Percentiles rank a stretch among this genome's conserved stretches.
Evolutionary conservation across 2,888 invertebrate genomes (phyloP).

Genomic region (Lycocerus yunnanus): DNA sequence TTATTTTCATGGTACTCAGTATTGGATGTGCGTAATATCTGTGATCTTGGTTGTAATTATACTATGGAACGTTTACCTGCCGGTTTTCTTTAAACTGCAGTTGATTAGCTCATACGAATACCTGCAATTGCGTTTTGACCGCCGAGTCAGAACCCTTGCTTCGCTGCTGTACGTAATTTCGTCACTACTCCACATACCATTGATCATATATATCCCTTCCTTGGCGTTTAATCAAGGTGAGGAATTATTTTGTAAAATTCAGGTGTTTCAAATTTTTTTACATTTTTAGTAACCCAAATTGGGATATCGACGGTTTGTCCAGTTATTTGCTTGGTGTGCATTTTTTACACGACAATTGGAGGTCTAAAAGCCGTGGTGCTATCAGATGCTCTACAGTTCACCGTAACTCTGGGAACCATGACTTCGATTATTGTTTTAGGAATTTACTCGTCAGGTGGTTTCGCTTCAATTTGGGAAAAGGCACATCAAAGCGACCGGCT

Average conservation of each 20-base stretch:
- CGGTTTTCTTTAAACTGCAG: conserved; percentile 70
- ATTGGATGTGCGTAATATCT: conserved; percentile 54
- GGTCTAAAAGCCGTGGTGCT: conserved; percentile 71
- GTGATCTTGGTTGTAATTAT: conserved; percentile 48
- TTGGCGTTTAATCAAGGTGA: conserved; percentile 68
- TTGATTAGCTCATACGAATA: conserved; percentile 69
- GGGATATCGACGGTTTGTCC: conserved; percentile 68
- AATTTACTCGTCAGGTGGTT: conserved; percentile 59
- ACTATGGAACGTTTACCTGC: conserved; percentile 55
- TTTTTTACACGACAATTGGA: conserved; percentile 76
- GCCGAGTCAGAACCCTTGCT: conserved; percentile 60
- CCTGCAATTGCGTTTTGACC: conserved; percentile 64
- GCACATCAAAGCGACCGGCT: conserved; percentile 62
- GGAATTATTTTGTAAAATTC: conserved; percentile 7
- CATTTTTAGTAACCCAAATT: conserved; percentile 46
- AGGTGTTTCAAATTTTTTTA: background rate
- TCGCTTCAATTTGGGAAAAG: conserved; percentile 62
- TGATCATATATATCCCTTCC: conserved; percentile 69
- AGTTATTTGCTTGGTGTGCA: conserved; percentile 71
- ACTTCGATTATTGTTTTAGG: conserved; percentile 64
- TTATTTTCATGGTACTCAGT: conserved; percentile 70
- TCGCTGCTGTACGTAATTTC: conserved; percentile 63
- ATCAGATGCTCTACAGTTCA: conserved; percentile 65
- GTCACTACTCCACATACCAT: conserved; percentile 61
- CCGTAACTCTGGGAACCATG: conserved; percentile 61